Evolutionary conservation across 1,140 invertebrate genomes (phyloP), one percentile per base, ranked within the genome.

Genomic region (Odontomachus brunneus): DNA sequence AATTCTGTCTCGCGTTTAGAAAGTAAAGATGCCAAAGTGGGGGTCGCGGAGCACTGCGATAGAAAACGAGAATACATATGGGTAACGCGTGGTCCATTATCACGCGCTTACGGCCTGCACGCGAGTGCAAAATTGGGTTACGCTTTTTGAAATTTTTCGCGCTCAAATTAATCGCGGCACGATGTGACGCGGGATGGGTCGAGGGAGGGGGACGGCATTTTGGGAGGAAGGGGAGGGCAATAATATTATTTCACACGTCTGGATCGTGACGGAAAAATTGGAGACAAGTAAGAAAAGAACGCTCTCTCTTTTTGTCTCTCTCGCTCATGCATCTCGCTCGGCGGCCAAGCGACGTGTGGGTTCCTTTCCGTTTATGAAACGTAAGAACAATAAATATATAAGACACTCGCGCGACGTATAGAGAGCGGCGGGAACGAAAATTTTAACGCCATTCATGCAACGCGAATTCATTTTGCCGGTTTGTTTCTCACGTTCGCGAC

Each of bases 1-100:
- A 48, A 71, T 69, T 48, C 65, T 71, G n/a, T 38, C n/a, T 57
- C 17, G 51, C 53, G n/a, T 80, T 80, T 80, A 80, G 65, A 80
- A 80, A 80, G 75, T 80, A 71, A 59, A 80, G 65, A 80, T 71
- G 75, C 15, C 63, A 71, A 71, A 80, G 65, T 80, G 65, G 75
- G 75, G 33, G 7, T 80, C 65, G n/a, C n/a, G 38, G 44, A 29
- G 48, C 24, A 69, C 19, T 63, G 33, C 33, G 33, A 80, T 71
- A 3, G 51, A 24, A 22, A 80, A 80, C 19, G 51, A 55, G 74
- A 67, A 69, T 59, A 24, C 44, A 38, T 29, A 24, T 33, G 48
- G 29, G 66, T 73, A 73, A 76, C 60, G 29, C n/a, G 14, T 57
- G 38, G 53, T 71, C 2, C 51, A 22, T 71, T 78, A 69, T 78